Evolutionary conservation across 2,797 vertebrate species (phyloP).

Genomic region (Crocodylus rhombifer): DNA sequence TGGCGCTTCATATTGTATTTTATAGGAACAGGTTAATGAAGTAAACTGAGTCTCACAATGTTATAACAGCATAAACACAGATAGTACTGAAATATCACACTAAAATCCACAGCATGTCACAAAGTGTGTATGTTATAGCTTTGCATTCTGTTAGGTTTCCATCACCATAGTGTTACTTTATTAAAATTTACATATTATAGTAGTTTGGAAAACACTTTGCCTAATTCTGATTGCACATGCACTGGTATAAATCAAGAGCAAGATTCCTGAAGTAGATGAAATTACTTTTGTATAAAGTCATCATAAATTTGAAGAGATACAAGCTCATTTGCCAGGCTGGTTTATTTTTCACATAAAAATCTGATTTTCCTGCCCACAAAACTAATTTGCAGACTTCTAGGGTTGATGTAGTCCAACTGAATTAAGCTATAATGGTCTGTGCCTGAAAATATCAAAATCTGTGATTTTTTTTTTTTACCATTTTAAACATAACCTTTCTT

Average conservation of each 20-base stretch:
- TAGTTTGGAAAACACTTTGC: neutral
- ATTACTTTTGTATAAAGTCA: neutral
- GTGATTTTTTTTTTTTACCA: slow-evolving; percentile 13
- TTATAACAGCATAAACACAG: too few relatives aligned
- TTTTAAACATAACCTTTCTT: neutral
- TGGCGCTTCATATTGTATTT: too few relatives aligned
- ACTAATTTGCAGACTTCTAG: slow-evolving; percentile 25
- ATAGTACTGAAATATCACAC: too few relatives aligned
- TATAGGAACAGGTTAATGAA: too few relatives aligned
- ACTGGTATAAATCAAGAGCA: neutral
- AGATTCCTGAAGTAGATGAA: neutral
- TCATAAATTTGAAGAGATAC: neutral
- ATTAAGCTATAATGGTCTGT: slow-evolving; percentile 36
- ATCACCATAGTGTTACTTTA: neutral
- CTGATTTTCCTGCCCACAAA: neutral
- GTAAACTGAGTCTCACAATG: too few relatives aligned
- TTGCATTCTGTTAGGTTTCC: neutral
- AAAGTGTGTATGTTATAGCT: neutral
- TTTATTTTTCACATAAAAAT: neutral
- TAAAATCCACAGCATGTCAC: too few relatives aligned
- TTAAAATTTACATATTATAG: neutral
- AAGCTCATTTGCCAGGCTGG: neutral
- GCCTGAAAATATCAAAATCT: slow-evolving; percentile 40
- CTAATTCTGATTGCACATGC: neutral
- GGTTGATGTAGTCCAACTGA: neutral